A percentile compares a stretch with the other conserved stretches of the same genome.
Evolutionary conservation across 2,113 vertebrate genomes (phyloP).

Genomic region (Malurus elegans): DNA sequence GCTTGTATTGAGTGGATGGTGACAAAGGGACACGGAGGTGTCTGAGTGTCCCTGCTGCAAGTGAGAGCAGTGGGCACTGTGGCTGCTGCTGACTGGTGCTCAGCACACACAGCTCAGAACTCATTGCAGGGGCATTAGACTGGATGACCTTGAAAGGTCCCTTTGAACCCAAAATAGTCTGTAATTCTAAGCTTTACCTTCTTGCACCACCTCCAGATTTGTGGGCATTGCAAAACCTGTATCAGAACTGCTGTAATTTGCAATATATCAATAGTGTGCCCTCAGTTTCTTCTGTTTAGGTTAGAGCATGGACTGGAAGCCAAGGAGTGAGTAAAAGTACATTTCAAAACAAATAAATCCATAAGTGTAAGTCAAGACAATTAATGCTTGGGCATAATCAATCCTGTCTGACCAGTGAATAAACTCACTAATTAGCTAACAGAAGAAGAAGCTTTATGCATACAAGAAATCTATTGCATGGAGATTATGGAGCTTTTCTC

Average conservation of each 20-base stretch:
- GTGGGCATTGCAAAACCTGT: background rate
- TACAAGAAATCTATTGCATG: background rate
- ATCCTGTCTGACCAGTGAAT: background rate
- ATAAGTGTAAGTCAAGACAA: background rate
- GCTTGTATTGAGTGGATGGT: too few relatives aligned
- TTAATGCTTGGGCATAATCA: background rate
- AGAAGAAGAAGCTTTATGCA: background rate
- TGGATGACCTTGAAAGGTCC: background rate
- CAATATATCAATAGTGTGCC: background rate
- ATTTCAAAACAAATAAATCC: conserved; percentile 8
- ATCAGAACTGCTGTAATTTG: background rate
- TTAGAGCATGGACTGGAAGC: background rate
- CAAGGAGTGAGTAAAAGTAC: background rate
- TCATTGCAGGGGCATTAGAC: rapidly evolving
- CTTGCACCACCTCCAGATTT: background rate
- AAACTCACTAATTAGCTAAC: background rate
- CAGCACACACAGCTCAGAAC: background rate
- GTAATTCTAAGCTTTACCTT: background rate
- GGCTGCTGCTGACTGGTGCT: background rate
- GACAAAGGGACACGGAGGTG: background rate
- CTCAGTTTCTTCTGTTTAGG: background rate
- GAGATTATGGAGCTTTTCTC: background rate
- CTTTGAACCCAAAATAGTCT: background rate
- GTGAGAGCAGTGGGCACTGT: background rate
- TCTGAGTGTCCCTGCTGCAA: background rate